Percentiles rank a stretch among this genome's conserved stretches.
These are phyloP conservation scores for Neodiprion virginianus DNA, from an alignment of 1,140 invertebrate species.

Conservation along the genomic window DNA sequence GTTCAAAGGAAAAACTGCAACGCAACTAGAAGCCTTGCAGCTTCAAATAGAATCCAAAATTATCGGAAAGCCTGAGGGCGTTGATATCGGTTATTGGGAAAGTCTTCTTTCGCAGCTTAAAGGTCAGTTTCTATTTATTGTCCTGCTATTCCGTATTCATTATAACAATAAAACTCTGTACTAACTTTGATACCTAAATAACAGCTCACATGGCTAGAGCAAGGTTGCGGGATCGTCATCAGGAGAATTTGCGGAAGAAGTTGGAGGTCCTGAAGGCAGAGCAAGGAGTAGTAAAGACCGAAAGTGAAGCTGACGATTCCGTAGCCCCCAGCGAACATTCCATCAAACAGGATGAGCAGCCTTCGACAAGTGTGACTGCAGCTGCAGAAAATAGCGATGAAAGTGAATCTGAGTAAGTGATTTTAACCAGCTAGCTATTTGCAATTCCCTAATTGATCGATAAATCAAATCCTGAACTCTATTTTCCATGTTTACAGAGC, in stretches of 20 bases:
- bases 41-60: conserved; percentile 91
- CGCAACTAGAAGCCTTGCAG: conserved; percentile 84
- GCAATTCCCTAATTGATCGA: not conserved
- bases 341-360: conserved; percentile 33
- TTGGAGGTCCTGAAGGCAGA: conserved; percentile 89
- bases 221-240: conserved; percentile 89
- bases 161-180: not conserved
- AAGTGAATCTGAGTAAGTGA: conserved; percentile 44
- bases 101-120: conserved; percentile 90
- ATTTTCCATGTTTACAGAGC: conserved; percentile 38
- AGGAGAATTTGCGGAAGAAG: conserved; percentile 90
- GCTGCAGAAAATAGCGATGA: conserved; percentile 44
- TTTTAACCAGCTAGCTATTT: not conserved
- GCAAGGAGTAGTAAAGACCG: conserved; percentile 70
- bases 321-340: conserved; percentile 34
- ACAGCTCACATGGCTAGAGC: conserved; percentile 93
- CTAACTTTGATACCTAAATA: conserved; percentile 22
- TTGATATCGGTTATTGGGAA: conserved; percentile 98
- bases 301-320: conserved; percentile 43
- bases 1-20: conserved; percentile 93
- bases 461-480: not conserved
- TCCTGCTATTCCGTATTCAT: conserved; percentile 11
- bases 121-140: conserved; percentile 57
- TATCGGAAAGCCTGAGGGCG: conserved; percentile 80
- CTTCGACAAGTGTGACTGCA: conserved; percentile 32